Percentiles rank a stretch among this genome's conserved stretches.
These are phyloP conservation scores for Drosophila barbarae DNA, from an alignment of 2,888 invertebrate genomes.

Conservation along the genomic window DNA sequence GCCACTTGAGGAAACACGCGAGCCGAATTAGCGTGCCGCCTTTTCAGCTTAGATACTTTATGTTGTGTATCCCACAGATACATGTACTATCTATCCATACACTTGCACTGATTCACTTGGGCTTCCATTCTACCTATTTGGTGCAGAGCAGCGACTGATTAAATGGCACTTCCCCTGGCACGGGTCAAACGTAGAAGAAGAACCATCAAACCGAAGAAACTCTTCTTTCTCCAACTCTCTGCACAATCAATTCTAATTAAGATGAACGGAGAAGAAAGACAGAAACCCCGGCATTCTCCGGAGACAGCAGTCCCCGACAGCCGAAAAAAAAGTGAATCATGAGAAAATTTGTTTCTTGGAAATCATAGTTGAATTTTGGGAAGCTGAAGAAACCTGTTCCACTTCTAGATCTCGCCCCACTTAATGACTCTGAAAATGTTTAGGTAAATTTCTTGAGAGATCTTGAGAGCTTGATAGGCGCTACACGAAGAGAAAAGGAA, in stretches of 20 bases:
- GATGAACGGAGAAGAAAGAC: slow-evolving; percentile 27
- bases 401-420: slow-evolving; percentile 36
- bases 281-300: slow-evolving; percentile 11
- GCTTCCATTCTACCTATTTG: slow-evolving; percentile 17
- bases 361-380: slow-evolving; percentile 63
- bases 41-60: slow-evolving; percentile 42
- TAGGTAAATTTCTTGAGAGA: slow-evolving; percentile 42
- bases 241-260: slow-evolving; percentile 67
- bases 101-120: slow-evolving; percentile 46
- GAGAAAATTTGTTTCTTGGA: slow-evolving; percentile 68
- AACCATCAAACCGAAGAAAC: slow-evolving; percentile 8
- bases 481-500: slow-evolving; percentile 16
- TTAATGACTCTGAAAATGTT: slow-evolving; percentile 65
- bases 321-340: slow-evolving; percentile 53
- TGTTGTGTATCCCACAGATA: slow-evolving; percentile 60
- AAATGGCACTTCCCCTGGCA: slow-evolving; percentile 69
- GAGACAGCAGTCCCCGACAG: slow-evolving; percentile 6
- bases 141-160: slow-evolving; percentile 51
- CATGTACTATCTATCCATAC: neutral
- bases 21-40: slow-evolving; percentile 72
- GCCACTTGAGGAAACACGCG: slow-evolving; percentile 74
- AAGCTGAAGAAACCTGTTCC: slow-evolving; percentile 45
- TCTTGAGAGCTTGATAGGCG: slow-evolving; percentile 28
- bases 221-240: slow-evolving; percentile 43
- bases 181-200: slow-evolving; percentile 41